Conservation (phyloP, 2,888 invertebrate species). For the Volucella bombylans region DNA sequence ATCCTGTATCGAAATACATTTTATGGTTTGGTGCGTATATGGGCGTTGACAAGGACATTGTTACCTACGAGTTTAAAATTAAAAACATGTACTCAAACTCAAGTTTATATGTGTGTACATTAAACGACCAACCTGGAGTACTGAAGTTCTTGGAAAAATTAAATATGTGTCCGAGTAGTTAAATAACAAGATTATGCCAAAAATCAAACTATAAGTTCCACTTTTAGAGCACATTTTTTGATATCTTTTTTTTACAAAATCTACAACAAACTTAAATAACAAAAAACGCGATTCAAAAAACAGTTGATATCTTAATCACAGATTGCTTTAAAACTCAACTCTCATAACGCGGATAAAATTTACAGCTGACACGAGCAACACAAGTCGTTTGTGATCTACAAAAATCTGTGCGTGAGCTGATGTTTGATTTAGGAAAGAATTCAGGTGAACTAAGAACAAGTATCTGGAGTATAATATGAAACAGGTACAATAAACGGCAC, state of each 20-base stretch:
- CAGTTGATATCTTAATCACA: too few species aligned
- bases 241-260: not conserved
- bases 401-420: constrained; percentile 37
- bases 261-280: not conserved
- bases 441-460: not conserved
- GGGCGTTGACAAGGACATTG: constrained; percentile 80
- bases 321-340: not conserved
- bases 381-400: constrained; percentile 15
- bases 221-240: constrained; percentile 22
- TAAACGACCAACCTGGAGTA: constrained; percentile 42
- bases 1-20: constrained; percentile 81
- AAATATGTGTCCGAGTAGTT: constrained; percentile 29
- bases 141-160: constrained; percentile 53
- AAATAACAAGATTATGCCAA: constrained; percentile 10
- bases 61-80: constrained; percentile 75
- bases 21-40: constrained; percentile 79
- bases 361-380: not conserved
- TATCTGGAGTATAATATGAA: constrained; percentile 16
- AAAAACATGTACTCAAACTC: not conserved
- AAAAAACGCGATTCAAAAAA: not conserved
- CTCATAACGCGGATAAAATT: not conserved
- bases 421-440: not conserved
- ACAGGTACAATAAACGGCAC: constrained; percentile 38
- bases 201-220: not conserved
- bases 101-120: not conserved